phyloP scores from a whole-genome alignment of 1,140 invertebrate species.

The Dermatophagoides farinae region DNA sequence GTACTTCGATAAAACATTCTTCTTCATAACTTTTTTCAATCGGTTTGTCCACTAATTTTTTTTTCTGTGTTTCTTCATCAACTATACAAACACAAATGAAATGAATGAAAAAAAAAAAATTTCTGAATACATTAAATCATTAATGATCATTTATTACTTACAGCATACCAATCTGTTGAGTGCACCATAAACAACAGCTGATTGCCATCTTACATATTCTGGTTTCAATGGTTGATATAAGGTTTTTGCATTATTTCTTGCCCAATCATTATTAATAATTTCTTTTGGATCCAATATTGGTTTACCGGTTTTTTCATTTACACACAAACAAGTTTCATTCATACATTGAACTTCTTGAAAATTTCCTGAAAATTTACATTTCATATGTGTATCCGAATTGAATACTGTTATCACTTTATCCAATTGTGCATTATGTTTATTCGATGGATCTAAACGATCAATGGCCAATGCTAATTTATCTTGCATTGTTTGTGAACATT shows the following conservation, averaged over 20 bases:
- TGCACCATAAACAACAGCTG: neutral
- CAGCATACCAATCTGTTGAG: neutral
- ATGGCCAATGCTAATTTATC: neutral
- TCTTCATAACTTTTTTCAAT: conserved; percentile 2
- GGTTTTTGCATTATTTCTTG: neutral
- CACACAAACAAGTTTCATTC: conserved; percentile 2
- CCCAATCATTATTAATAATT: neutral
- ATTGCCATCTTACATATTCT: neutral
- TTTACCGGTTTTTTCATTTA: neutral
- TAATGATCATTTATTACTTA: neutral
- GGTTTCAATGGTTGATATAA: neutral
- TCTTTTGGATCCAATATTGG: neutral
- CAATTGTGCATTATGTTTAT: neutral
- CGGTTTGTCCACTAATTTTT: neutral
- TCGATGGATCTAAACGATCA: neutral
- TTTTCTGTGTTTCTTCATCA: no score
- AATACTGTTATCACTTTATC: neutral
- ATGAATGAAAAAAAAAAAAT: neutral
- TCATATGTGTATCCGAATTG: neutral
- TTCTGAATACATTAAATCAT: neutral
- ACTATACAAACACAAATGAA: no score
- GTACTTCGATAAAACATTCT: neutral
- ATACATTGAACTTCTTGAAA: conserved; percentile 1
- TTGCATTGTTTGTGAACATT: neutral
- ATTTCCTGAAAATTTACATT: neutral